These are phyloP conservation scores for Sebastes nivosus DNA, from an alignment of 2,797 vertebrate species.

Conservation along the genomic window DNA sequence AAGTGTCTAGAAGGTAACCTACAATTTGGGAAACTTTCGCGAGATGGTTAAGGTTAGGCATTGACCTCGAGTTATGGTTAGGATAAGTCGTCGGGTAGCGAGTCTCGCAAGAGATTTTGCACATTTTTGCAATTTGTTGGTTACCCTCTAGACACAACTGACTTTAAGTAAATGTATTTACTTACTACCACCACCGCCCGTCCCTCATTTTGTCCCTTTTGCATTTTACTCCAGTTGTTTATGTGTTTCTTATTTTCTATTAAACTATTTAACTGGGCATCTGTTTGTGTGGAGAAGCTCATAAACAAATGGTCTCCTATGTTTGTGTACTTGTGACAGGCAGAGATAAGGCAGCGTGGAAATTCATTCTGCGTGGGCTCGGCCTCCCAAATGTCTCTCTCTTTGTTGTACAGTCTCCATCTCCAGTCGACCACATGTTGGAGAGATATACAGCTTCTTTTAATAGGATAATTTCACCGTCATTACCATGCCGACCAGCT, in stretches of 20 bases:
- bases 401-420: constrained; percentile 29
- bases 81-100: no score
- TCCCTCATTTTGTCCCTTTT: not conserved
- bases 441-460: constrained; percentile 32
- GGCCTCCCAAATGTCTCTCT: constrained; percentile 7
- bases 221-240: not conserved
- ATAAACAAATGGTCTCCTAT: constrained; percentile 18
- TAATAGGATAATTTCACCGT: constrained; percentile 35
- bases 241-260: not conserved
- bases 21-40: no score
- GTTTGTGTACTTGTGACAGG: constrained; percentile 39
- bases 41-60: no score
- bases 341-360: constrained; percentile 50
- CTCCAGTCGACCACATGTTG: constrained; percentile 28
- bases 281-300: not conserved
- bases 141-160: no score
- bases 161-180: not conserved
- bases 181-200: not conserved
- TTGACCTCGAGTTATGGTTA: no score
- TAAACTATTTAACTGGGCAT: not conserved
- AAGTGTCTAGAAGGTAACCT: no score
- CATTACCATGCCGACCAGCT: constrained; percentile 25
- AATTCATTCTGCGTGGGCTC: constrained; percentile 34
- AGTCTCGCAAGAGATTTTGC: no score
- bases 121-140: no score